These are phyloP conservation scores for Heterodera filipjevi DNA, from an alignment of 2,888 invertebrate genomes.

Conservation along the genomic window DNA sequence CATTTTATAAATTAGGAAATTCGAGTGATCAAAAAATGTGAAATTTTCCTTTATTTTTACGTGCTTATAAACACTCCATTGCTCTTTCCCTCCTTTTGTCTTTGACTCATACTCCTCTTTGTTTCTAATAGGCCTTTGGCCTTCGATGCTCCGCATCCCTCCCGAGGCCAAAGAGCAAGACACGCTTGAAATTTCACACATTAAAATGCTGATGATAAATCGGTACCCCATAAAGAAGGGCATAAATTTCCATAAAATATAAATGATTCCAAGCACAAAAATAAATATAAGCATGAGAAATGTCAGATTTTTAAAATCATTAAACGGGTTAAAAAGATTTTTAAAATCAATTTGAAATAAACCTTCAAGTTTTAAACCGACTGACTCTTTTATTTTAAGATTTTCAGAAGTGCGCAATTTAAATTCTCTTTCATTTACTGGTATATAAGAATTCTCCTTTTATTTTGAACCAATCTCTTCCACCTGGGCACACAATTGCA, in stretches of 20 bases:
- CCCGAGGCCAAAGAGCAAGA: background rate
- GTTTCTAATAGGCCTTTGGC: background rate
- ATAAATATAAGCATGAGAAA: background rate
- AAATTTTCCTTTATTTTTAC: background rate
- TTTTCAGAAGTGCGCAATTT: background rate
- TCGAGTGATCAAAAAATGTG: background rate
- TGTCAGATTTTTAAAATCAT: background rate
- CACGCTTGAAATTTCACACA: background rate
- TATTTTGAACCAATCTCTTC: background rate
- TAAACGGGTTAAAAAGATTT: background rate
- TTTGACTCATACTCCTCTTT: background rate
- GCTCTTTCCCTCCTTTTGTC: background rate
- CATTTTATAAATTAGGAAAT: background rate
- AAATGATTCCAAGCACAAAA: background rate
- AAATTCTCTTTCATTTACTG: constrained; percentile 3
- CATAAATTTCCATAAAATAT: background rate
- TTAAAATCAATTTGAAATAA: constrained; percentile 2
- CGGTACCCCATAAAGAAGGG: background rate
- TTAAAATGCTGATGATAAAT: background rate
- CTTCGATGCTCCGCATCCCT: background rate
- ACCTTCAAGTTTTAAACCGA: background rate
- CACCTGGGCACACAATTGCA: background rate
- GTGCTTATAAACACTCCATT: background rate
- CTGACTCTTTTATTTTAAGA: background rate
- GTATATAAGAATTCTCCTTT: background rate